Conservation (phyloP, 2,113 vertebrate genomes). For the Pseudorectes ferrugineus region DNA sequence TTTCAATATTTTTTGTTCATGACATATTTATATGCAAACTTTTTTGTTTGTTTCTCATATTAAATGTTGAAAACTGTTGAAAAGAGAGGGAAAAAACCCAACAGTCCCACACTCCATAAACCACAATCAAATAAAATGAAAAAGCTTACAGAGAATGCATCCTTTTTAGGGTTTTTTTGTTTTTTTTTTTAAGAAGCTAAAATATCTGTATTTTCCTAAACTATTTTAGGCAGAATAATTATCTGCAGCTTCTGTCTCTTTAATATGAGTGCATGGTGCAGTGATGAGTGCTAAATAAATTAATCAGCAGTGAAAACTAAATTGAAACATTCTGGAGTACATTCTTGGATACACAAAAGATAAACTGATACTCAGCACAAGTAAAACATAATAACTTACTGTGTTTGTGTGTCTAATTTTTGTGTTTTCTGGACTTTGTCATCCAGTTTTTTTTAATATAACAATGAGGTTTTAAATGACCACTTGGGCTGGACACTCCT, state of each 20-base stretch:
- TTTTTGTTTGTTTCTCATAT: neutral
- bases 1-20: conserved; percentile 3
- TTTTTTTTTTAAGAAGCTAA: neutral
- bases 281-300: neutral
- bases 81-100: neutral
- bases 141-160: neutral
- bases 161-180: rapidly evolving
- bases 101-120: neutral
- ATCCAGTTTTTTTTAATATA: conserved; percentile 72
- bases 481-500: conserved; percentile 59
- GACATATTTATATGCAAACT: neutral
- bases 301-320: neutral
- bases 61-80: neutral
- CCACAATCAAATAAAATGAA: neutral
- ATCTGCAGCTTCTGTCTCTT: neutral
- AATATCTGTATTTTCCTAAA: neutral
- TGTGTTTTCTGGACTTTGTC: conserved; percentile 67
- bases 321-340: neutral
- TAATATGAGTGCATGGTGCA: neutral
- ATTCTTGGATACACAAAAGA: neutral
- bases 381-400: neutral
- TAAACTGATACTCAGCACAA: neutral
- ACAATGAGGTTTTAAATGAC: conserved; percentile 78
- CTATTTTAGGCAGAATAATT: neutral
- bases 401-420: conserved; percentile 56